Evolutionary conservation across 2,888 invertebrate genomes (phyloP).

Genomic region (Prenolepis imparis): DNA sequence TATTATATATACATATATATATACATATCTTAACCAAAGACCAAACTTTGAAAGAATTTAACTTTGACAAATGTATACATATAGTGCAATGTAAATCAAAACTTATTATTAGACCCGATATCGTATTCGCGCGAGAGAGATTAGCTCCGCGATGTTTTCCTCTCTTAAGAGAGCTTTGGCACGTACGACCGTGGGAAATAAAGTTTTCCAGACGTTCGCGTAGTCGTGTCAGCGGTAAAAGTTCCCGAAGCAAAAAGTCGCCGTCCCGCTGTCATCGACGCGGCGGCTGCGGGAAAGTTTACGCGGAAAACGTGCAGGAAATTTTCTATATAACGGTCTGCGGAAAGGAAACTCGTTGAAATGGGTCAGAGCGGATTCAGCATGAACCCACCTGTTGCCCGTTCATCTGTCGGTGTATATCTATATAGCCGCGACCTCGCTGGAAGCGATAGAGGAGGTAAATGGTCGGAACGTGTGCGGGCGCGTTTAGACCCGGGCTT

Average conservation of each 20-base stretch:
- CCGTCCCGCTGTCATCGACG: slow-evolving; percentile 30
- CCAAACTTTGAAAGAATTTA: neutral
- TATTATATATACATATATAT: no score
- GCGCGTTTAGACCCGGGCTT: slow-evolving; percentile 60
- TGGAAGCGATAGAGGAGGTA: slow-evolving; percentile 61
- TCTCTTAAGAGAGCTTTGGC: slow-evolving; percentile 14
- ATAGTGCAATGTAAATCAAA: slow-evolving; percentile 21
- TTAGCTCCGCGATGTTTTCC: slow-evolving; percentile 34
- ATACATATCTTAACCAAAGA: neutral
- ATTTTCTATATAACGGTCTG: slow-evolving; percentile 70
- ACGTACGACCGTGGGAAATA: slow-evolving; percentile 50
- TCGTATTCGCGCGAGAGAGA: slow-evolving; percentile 9
- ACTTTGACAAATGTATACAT: neutral
- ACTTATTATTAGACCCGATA: slow-evolving; percentile 1
- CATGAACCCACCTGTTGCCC: slow-evolving; percentile 81
- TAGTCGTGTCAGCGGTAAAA: slow-evolving; percentile 30
- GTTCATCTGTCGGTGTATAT: slow-evolving; percentile 64
- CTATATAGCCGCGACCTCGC: slow-evolving; percentile 50
- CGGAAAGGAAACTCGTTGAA: slow-evolving; percentile 75
- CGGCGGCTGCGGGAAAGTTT: slow-evolving; percentile 60
- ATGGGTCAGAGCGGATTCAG: slow-evolving; percentile 78
- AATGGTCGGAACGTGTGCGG: slow-evolving; percentile 65
- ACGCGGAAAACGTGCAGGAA: slow-evolving; percentile 69
- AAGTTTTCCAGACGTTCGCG: slow-evolving; percentile 47
- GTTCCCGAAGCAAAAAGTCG: slow-evolving; percentile 49